phyloP scores from a whole-genome alignment of 1,140 invertebrate species.

The Myzus persicae region DNA sequence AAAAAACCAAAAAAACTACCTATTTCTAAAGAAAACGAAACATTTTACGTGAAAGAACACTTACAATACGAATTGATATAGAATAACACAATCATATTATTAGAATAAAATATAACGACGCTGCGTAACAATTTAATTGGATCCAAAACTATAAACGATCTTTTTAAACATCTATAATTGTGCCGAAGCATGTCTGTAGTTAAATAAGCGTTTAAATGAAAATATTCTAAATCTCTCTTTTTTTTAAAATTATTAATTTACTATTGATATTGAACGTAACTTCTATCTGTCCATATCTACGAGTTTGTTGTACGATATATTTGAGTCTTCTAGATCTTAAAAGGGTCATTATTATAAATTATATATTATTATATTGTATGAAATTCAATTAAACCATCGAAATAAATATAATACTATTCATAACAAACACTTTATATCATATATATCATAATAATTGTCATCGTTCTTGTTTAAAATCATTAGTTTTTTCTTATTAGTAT shows the following conservation, averaged over 20 bases:
- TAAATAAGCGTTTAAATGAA: conserved; percentile 40
- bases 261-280: conserved; percentile 30
- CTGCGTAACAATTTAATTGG: conserved; percentile 15
- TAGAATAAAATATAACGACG: not conserved
- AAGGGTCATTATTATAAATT: conserved; percentile 33
- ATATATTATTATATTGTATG: conserved; percentile 28
- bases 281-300: conserved; percentile 46
- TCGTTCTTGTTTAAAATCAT: conserved; percentile 36
- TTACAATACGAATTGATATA: not conserved
- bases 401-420: conserved; percentile 41
- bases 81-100: conserved; percentile 35
- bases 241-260: not conserved
- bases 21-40: not conserved
- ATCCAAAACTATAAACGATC: not conserved
- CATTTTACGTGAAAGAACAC: not conserved
- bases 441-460: conserved; percentile 32
- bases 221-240: conserved; percentile 46
- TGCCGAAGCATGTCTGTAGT: not conserved
- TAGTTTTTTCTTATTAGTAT: conserved; percentile 54
- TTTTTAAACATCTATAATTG: conserved; percentile 6
- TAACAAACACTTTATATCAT: conserved; percentile 40
- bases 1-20: not conserved
- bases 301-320: conserved; percentile 19
- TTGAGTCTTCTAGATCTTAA: not conserved
- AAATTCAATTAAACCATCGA: conserved; percentile 37